Conservation (phyloP, 2,113 vertebrate species). For the Gymnorhina tibicen region DNA sequence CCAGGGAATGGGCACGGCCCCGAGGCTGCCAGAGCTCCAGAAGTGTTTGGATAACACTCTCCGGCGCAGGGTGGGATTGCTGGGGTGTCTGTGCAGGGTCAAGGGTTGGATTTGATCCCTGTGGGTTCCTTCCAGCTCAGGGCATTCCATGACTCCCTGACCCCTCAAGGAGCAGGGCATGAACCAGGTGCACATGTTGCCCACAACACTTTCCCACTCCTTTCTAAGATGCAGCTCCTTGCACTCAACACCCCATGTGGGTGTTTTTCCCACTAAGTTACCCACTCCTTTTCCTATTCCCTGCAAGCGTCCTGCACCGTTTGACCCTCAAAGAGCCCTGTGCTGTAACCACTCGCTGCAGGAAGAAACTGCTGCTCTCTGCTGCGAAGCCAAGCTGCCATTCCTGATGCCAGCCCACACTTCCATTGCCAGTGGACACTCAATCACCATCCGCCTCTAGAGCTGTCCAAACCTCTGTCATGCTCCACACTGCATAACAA, state of each 20-base stretch:
- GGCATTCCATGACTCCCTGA: not conserved
- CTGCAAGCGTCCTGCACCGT: not conserved
- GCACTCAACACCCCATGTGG: not conserved
- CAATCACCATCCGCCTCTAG: not conserved
- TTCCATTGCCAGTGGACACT: not conserved
- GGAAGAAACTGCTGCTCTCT: not conserved
- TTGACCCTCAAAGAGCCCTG: not conserved
- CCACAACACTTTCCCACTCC: not conserved
- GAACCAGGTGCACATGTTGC: fast-evolving
- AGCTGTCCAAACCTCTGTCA: not conserved
- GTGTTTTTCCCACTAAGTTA: not conserved
- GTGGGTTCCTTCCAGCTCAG: not conserved
- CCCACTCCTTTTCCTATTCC: not conserved
- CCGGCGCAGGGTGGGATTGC: not conserved
- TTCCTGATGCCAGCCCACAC: not conserved
- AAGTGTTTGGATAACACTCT: fast-evolving
- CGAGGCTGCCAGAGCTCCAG: not conserved
- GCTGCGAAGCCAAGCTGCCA: not conserved
- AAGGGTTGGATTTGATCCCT: not conserved
- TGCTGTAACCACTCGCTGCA: fast-evolving
- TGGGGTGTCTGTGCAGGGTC: not conserved
- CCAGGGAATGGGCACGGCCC: not conserved
- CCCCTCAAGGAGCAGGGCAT: not conserved
- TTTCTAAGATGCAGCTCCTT: not conserved
- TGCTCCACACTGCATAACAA: not conserved